A percentile compares a stretch with the other conserved stretches of the same genome.
These are phyloP conservation scores for Pyrocephalus nanus DNA, from an alignment of 2,797 vertebrate species.

Conservation along the genomic window DNA sequence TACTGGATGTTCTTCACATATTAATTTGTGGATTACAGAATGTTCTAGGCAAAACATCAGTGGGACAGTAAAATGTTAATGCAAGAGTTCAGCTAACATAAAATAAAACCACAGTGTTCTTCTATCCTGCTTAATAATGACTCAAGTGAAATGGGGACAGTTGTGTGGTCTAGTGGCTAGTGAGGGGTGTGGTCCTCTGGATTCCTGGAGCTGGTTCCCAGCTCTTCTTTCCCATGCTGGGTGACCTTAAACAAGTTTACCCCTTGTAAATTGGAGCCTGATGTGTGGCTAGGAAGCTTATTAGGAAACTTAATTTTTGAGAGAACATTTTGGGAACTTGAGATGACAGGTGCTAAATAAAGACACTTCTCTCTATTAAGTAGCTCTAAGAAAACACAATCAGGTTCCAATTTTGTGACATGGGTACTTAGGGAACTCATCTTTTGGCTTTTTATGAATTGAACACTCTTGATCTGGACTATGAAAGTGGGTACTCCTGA, in stretches of 20 bases:
- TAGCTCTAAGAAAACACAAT: conserved; percentile 56
- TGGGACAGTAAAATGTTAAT: conserved; percentile 66
- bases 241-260: conserved; percentile 59
- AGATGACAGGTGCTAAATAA: conserved; percentile 68
- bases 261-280: conserved; percentile 42
- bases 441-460: conserved; percentile 35
- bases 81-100: conserved; percentile 56
- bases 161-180: conserved; percentile 68
- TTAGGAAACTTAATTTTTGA: conserved; percentile 53
- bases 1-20: conserved; percentile 67
- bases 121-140: conserved; percentile 64
- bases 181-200: conserved; percentile 55
- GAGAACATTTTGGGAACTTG: conserved; percentile 52
- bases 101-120: conserved; percentile 66
- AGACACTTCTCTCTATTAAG: conserved; percentile 39
- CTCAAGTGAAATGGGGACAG: conserved; percentile 59
- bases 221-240: conserved; percentile 60
- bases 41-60: conserved; percentile 73
- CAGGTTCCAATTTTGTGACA: conserved; percentile 20
- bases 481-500: background rate
- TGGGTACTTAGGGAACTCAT: conserved; percentile 1
- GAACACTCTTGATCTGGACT: conserved; percentile 15
- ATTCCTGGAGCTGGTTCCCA: conserved; percentile 56
- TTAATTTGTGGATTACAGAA: conserved; percentile 74
- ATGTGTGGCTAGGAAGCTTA: conserved; percentile 49